Percentiles rank a stretch among this genome's conserved stretches.
phyloP scores from a whole-genome alignment of 37 sponge, comb jelly and placozoan genomes.

The Theonella swinhoei region DNA sequence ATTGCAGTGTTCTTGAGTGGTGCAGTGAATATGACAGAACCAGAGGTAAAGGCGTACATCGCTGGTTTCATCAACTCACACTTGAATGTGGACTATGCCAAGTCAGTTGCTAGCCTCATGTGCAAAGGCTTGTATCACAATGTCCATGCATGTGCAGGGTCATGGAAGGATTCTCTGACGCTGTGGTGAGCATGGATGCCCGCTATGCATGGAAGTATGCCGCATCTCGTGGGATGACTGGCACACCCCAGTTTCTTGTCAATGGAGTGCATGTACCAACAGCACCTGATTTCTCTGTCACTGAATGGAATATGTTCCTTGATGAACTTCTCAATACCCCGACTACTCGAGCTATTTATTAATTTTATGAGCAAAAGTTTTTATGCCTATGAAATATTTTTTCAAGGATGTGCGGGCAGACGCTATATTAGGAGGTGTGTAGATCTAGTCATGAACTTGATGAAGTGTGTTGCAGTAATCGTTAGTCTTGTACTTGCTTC shows the following conservation, averaged over 20 bases:
- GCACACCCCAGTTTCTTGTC: conserved; percentile 63
- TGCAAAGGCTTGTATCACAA: not conserved
- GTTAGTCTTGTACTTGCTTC: no score
- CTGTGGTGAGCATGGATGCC: conserved; percentile 8
- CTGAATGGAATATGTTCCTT: conserved; percentile 39
- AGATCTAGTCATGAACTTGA: no score
- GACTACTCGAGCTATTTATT: no score
- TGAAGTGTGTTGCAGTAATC: no score
- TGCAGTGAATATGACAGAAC: conserved; percentile 71
- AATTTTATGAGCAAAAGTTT: no score
- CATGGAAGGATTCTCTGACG: conserved; percentile 41
- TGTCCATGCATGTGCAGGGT: conserved; percentile 17
- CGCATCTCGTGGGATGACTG: conserved; percentile 40
- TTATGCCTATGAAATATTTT: no score
- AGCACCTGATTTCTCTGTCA: not conserved
- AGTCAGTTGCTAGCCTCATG: not conserved
- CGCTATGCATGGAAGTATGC: conserved; percentile 70
- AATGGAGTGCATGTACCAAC: conserved; percentile 60
- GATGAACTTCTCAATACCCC: conserved; percentile 14
- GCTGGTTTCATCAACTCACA: conserved; percentile 6
- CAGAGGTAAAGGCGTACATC: conserved; percentile 42
- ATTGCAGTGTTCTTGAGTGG: conserved; percentile 44
- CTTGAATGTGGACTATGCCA: not conserved
- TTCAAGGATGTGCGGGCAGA: no score
- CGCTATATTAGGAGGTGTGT: no score